Evolutionary conservation across 2,113 vertebrate species (phyloP).

Genomic region (Oncorhynchus keta): DNA sequence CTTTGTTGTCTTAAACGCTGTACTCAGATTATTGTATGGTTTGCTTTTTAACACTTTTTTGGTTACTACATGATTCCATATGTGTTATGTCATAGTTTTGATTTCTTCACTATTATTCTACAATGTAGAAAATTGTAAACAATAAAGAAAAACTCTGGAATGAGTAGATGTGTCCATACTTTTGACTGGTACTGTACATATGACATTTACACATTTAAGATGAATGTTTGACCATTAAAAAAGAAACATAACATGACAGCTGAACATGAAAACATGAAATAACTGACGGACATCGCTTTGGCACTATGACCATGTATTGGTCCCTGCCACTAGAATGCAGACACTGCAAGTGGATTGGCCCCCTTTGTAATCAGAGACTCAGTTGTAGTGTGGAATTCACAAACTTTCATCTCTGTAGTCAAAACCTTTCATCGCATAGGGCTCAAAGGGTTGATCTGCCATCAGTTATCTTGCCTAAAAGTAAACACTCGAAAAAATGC

Average conservation of each 20-base stretch:
- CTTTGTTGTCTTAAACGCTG: no score
- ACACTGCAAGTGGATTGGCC: slow-evolving; percentile 78
- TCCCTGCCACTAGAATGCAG: slow-evolving; percentile 14
- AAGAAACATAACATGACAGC: slow-evolving; percentile 38
- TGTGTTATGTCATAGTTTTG: no score
- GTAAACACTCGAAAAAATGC: slow-evolving; percentile 37
- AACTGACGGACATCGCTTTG: slow-evolving; percentile 21
- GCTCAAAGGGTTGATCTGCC: slow-evolving; percentile 57
- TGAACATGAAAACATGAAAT: slow-evolving; percentile 41
- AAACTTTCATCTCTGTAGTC: slow-evolving; percentile 75
- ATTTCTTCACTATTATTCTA: no score
- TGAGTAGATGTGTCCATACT: no score
- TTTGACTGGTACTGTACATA: background rate
- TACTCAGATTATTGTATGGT: no score
- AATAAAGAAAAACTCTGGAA: no score
- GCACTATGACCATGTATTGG: slow-evolving; percentile 46
- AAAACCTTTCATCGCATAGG: slow-evolving; percentile 72
- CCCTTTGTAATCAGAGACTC: slow-evolving; percentile 72
- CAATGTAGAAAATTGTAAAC: no score
- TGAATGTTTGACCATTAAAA: slow-evolving; percentile 5
- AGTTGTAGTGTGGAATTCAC: slow-evolving; percentile 72
- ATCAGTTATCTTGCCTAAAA: slow-evolving; percentile 63
- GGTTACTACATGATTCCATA: no score
- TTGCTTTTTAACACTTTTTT: no score
- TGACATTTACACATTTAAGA: background rate